Base-by-base conservation (phyloP, 2,113 vertebrate genomes). In the Oreocharis arfaki region DNA sequence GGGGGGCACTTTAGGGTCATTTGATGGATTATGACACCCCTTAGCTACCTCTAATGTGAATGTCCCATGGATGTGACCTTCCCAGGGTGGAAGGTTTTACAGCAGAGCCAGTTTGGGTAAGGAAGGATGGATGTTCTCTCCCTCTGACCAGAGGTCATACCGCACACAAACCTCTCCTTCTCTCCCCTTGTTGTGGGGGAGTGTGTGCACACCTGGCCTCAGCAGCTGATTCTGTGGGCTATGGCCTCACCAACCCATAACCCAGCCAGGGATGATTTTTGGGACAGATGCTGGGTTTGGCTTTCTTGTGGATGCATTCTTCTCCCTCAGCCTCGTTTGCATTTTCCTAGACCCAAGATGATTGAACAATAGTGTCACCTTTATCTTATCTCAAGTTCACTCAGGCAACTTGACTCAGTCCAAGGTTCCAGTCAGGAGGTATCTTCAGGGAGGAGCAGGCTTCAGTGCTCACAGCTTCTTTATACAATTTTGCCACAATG, bases 1-100 rank as follows among this genome's bases (percentile, higher is more conserved):
- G 63, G 27, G 33, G 21, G 22, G 10, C 0, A 1, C 7, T 37
- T 55, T 4, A 44, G 5, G 20, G 12, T 9, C 11, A 16, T 55
- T 46, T 65, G 33, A 80, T 37, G 21, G 41, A 20, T 56, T 80
- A 26, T 30, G 12, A 64, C 11, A 37, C 8, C 2, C 1, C 20
- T 46, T 12, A 32, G 20, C 39, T 44, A 7, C 49, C 26, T n/a
- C 30, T 46, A 32, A 15, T 7, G 30, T 44, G 33, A 35, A 35
- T 24, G 7, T 37, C 16, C 24, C 7, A 24, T 37, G 16, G 20
- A 18, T 46, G 33, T 30, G 26, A 4, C 8, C 20, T 65, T 80
- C 16, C 12, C 2, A 2, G 16, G 11, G 6, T 11, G 16, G 12
- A 3, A 3, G 13, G 6, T 16, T 46, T 67, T 65, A 55, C 13